Evolutionary conservation across 2,797 vertebrate genomes (phyloP).

Genomic region (Takifugu rubripes): DNA sequence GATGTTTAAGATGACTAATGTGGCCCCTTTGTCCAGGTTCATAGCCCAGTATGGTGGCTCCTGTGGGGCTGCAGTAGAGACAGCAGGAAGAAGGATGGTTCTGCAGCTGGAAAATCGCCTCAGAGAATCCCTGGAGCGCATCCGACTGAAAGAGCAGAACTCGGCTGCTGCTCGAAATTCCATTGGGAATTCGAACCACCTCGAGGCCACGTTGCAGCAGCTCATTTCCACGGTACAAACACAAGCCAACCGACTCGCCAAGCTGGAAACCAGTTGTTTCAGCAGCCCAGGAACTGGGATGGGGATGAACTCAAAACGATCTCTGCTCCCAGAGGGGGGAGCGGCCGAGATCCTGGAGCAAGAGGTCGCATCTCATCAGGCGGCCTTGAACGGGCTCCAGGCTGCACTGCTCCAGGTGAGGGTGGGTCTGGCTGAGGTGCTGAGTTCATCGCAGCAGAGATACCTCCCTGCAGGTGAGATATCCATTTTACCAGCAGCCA

Average conservation of each 20-base stretch:
- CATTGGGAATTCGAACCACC: slow-evolving; percentile 28
- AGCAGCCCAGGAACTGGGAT: slow-evolving; percentile 15
- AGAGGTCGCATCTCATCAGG: slow-evolving; percentile 46
- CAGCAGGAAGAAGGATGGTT: slow-evolving; percentile 55
- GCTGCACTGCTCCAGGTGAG: slow-evolving; percentile 63
- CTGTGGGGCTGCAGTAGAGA: slow-evolving; percentile 60
- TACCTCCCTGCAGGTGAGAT: slow-evolving; percentile 84
- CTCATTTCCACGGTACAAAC: slow-evolving; percentile 68
- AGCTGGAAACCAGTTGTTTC: slow-evolving; percentile 75
- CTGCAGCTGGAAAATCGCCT: slow-evolving; percentile 70
- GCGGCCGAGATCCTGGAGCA: slow-evolving; percentile 35
- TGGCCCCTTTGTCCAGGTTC: slow-evolving; percentile 63
- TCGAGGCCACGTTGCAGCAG: slow-evolving; percentile 70
- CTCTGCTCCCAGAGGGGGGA: slow-evolving; percentile 30
- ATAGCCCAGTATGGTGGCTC: slow-evolving; percentile 63
- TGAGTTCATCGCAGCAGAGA: slow-evolving; percentile 62
- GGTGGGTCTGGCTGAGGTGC: slow-evolving; percentile 64
- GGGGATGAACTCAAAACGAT: slow-evolving; percentile 38
- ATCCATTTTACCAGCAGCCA: slow-evolving; percentile 17
- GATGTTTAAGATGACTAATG: not conserved
- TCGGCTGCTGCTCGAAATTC: slow-evolving; percentile 22
- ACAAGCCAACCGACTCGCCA: slow-evolving; percentile 67
- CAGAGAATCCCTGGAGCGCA: slow-evolving; percentile 48
- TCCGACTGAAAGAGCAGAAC: slow-evolving; percentile 32
- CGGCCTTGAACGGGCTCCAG: slow-evolving; percentile 49